These are phyloP conservation scores for Eupleurogrammus muticus DNA, from an alignment of 2,797 vertebrate species.

Conservation along the genomic window DNA sequence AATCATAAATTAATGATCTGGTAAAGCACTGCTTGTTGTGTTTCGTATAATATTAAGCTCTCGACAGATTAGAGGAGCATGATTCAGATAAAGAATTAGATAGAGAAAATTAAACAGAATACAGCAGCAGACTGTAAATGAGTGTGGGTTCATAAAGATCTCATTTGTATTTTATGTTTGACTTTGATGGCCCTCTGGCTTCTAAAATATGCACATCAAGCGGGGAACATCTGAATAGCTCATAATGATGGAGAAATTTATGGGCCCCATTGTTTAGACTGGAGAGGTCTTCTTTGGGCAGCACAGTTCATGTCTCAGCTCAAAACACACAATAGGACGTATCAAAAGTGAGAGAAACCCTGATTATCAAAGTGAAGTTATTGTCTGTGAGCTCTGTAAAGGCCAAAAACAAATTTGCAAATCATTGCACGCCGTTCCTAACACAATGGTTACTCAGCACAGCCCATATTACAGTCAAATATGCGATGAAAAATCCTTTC, in stretches of 20 bases:
- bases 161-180: constrained; percentile 76
- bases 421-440: constrained; percentile 14
- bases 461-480: constrained; percentile 24
- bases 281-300: constrained; percentile 50
- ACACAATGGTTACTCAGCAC: constrained; percentile 7
- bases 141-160: constrained; percentile 71
- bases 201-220: constrained; percentile 61
- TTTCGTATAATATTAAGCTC: constrained; percentile 48
- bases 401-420: constrained; percentile 34
- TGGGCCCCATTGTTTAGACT: constrained; percentile 54
- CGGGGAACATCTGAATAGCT: constrained; percentile 57
- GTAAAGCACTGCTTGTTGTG: constrained; percentile 47
- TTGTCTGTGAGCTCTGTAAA: constrained; percentile 23
- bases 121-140: constrained; percentile 65
- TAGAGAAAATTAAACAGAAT: constrained; percentile 63
- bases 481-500: constrained; percentile 28
- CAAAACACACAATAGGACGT: constrained; percentile 30
- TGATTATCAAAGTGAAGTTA: constrained; percentile 1
- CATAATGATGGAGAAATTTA: constrained; percentile 63
- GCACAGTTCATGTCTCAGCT: constrained; percentile 16
- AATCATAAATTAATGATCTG: constrained; percentile 55
- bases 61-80: constrained; percentile 48
- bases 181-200: constrained; percentile 69
- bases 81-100: constrained; percentile 57
- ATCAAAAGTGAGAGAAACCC: constrained; percentile 27